Evolutionary conservation across 2,888 invertebrate species (phyloP).

Genomic region (Hypsopygia costalis): DNA sequence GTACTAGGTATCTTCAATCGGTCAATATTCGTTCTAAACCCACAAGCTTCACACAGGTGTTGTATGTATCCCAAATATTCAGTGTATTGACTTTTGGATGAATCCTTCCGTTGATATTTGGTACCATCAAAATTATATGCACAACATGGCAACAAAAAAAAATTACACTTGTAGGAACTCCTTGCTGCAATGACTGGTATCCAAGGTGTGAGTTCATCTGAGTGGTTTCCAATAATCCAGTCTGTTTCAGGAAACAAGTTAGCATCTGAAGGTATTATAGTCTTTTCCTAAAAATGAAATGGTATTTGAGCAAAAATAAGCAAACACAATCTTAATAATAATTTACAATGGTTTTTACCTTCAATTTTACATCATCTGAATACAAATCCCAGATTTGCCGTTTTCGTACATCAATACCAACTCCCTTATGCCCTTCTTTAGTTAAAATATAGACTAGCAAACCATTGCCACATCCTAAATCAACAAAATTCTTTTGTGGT

Average conservation of each 20-base stretch:
- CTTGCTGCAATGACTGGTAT: slow-evolving; percentile 94
- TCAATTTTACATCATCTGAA: slow-evolving; percentile 81
- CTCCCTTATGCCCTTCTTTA: slow-evolving; percentile 90
- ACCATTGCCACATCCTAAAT: slow-evolving; percentile 99
- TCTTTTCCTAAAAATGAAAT: slow-evolving; percentile 76
- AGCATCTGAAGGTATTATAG: slow-evolving; percentile 85
- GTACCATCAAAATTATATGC: slow-evolving; percentile 93
- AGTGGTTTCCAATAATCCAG: slow-evolving; percentile 99
- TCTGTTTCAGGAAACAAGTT: slow-evolving; percentile 86
- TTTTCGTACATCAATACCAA: slow-evolving; percentile 91
- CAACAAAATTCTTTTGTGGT: slow-evolving; percentile 88
- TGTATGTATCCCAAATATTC: slow-evolving; percentile 86
- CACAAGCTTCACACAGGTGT: slow-evolving; percentile 83
- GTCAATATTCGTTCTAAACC: slow-evolving; percentile 88
- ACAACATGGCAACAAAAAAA: slow-evolving; percentile 97
- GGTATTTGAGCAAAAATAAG: slow-evolving; percentile 3
- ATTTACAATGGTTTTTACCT: slow-evolving; percentile 64
- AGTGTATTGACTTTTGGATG: slow-evolving; percentile 87
- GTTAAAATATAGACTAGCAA: slow-evolving; percentile 92
- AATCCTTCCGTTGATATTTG: slow-evolving; percentile 88
- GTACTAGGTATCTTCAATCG: slow-evolving; percentile 98
- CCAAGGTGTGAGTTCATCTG: slow-evolving; percentile 99
- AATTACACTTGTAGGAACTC: slow-evolving; percentile 87
- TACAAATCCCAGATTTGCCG: slow-evolving; percentile 95
- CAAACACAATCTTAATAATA: too few species aligned